These are phyloP conservation scores for Mesitornis unicolor DNA, from an alignment of 2,113 vertebrate genomes.

Conservation along the genomic window DNA sequence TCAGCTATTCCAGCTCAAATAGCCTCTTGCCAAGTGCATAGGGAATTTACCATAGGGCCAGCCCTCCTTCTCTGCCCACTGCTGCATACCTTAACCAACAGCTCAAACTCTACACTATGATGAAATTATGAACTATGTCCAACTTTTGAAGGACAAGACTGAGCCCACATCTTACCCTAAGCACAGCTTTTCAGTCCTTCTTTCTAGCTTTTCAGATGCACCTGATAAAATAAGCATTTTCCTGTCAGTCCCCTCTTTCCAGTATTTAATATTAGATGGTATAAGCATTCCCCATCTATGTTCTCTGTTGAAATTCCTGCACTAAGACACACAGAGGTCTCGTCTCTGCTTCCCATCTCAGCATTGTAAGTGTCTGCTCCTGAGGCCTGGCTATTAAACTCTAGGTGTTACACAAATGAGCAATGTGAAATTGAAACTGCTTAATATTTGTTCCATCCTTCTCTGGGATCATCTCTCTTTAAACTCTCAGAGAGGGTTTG, in stretches of 20 bases:
- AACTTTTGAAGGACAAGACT: neutral
- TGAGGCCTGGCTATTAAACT: neutral
- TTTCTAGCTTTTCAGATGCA: neutral
- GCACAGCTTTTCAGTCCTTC: neutral
- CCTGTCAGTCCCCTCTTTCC: neutral
- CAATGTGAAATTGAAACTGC: neutral
- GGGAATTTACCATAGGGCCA: neutral
- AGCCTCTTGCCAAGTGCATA: neutral
- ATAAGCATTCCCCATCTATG: neutral
- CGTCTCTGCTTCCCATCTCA: neutral
- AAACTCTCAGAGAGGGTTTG: neutral
- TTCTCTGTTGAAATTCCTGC: neutral
- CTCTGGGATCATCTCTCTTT: neutral
- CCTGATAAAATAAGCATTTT: neutral
- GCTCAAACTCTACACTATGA: neutral
- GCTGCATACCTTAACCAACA: accelerated
- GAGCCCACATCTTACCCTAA: neutral
- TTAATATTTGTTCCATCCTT: neutral
- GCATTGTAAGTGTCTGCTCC: neutral
- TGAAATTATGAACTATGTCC: neutral
- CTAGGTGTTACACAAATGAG: neutral
- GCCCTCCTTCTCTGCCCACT: neutral
- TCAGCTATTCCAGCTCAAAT: neutral
- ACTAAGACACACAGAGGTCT: neutral
- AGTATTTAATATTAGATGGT: neutral